Percentiles rank a stretch among this genome's conserved stretches.
Evolutionary conservation across 2,797 vertebrate species (phyloP).

Genomic region (Arrhamphus sclerolepis): DNA sequence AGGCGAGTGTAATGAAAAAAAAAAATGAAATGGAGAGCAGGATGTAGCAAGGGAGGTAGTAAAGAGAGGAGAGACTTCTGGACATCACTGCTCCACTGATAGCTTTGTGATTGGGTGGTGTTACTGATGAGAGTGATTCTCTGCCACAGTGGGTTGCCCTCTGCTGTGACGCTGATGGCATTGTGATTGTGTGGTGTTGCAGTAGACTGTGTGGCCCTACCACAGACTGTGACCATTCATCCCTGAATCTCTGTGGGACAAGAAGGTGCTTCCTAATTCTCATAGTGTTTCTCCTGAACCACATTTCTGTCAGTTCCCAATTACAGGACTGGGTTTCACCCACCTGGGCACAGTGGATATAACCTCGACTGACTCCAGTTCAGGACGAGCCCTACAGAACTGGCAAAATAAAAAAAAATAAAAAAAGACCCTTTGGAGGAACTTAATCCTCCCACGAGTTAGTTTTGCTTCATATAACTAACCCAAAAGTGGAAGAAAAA

Average conservation of each 20-base stretch:
- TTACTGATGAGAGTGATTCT: slow-evolving; percentile 73
- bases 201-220: slow-evolving; percentile 52
- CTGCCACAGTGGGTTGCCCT: slow-evolving; percentile 67
- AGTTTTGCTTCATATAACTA: slow-evolving; percentile 23
- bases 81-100: slow-evolving; percentile 61
- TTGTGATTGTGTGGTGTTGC: slow-evolving; percentile 67
- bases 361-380: slow-evolving; percentile 26
- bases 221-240: slow-evolving; percentile 65
- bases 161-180: slow-evolving; percentile 65
- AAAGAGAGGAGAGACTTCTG: slow-evolving; percentile 34
- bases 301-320: slow-evolving; percentile 55
- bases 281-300: slow-evolving; percentile 38
- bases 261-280: slow-evolving; percentile 69
- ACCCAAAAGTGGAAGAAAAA: neutral
- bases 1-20: slow-evolving; percentile 19
- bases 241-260: slow-evolving; percentile 59
- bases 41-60: slow-evolving; percentile 59
- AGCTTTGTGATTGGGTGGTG: slow-evolving; percentile 78
- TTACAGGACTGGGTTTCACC: slow-evolving; percentile 55
- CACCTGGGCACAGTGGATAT: slow-evolving; percentile 30
- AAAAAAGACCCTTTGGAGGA: slow-evolving; percentile 28
- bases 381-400: slow-evolving; percentile 36
- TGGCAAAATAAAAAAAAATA: too few species aligned
- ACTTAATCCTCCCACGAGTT: slow-evolving; percentile 23
- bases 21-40: slow-evolving; percentile 48